A percentile compares a stretch with the other conserved stretches of the same genome.
Evolutionary conservation across 1,140 invertebrate species (phyloP).

Genomic region (Ceratina japonica): DNA sequence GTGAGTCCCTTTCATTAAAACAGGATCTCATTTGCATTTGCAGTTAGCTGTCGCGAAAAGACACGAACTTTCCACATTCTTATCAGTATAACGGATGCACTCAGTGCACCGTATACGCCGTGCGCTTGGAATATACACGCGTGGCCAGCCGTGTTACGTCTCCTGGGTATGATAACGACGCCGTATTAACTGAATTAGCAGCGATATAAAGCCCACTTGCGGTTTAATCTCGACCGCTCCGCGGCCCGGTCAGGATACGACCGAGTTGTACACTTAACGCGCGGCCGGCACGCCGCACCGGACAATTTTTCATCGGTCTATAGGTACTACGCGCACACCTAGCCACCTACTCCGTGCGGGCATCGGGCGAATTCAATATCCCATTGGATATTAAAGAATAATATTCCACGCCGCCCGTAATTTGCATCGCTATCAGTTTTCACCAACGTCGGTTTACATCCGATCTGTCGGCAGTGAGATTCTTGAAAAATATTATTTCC

Average conservation of each 20-base stretch:
- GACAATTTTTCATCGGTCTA: slow-evolving; percentile 53
- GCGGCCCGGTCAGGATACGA: slow-evolving; percentile 38
- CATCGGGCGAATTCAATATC: slow-evolving; percentile 49
- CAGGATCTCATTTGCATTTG: slow-evolving; percentile 12
- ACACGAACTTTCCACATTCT: slow-evolving; percentile 31
- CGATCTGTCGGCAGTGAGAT: neutral
- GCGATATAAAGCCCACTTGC: slow-evolving; percentile 65
- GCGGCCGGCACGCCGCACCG: no score
- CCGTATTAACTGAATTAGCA: slow-evolving; percentile 67
- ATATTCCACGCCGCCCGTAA: slow-evolving; percentile 53
- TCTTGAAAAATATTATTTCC: neutral
- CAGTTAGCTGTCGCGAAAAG: slow-evolving; percentile 5
- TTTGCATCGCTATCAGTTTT: slow-evolving; percentile 41
- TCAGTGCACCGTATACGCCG: no score
- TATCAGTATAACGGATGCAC: slow-evolving; percentile 34
- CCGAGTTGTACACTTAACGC: slow-evolving; percentile 18
- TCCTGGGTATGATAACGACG: slow-evolving; percentile 62
- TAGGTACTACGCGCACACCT: no score
- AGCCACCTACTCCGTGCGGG: neutral
- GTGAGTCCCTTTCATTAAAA: neutral
- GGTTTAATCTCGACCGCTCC: slow-evolving; percentile 66
- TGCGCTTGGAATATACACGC: slow-evolving; percentile 2
- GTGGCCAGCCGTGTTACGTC: slow-evolving; percentile 15
- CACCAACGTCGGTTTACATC: neutral
- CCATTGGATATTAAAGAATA: slow-evolving; percentile 67